Base-by-base conservation (phyloP, 1,140 invertebrate genomes). In the Sesamia nonagrioides region DNA sequence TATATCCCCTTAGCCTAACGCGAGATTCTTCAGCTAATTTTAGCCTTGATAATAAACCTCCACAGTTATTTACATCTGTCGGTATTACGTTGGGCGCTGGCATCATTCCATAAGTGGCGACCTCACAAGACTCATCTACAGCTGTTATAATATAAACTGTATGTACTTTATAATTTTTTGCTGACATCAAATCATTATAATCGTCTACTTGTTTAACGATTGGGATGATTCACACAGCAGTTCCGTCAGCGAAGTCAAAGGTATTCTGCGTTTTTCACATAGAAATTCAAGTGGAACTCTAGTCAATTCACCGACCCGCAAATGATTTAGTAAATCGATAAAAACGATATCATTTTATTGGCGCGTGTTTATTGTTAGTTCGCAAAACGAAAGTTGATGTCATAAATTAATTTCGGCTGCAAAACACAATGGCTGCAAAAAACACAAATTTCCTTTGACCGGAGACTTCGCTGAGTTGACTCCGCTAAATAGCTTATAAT, bases 1-100 rank as follows among this genome's bases (percentile, higher is more conserved):
- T n/a, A n/a, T n/a, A n/a, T 5, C 77, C 68, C 17, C 82, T 75
- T 37, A 81, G 48, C 81, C 84, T 86, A 1, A 86, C 77, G 8
- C 66, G 18, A 3, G 56, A n/a, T n/a, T n/a, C n/a, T n/a, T n/a
- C n/a, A n/a, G n/a, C n/a, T n/a, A n/a, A n/a, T n/a, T n/a, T n/a
- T n/a, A n/a, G n/a, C n/a, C n/a, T n/a, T n/a, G n/a, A n/a, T n/a
- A n/a, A n/a, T n/a, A n/a, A n/a, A n/a, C n/a, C n/a, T n/a, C n/a
- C 27, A 6, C 56, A 60, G 56, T 35, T 60, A 35, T 60, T 60
- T 2, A 69, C 27, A 11, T 69, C 21, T 9, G 17, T 50, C 11
- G 66, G 66, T 35, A 69, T 69, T n/a, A 69, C 66, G 15, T 69
- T 52, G 1, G 33, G 13, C 15, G 66, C 45, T 33, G 66, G 21